Base-by-base conservation (phyloP, 2,888 invertebrate species). In the Tipula vernalis region DNA sequence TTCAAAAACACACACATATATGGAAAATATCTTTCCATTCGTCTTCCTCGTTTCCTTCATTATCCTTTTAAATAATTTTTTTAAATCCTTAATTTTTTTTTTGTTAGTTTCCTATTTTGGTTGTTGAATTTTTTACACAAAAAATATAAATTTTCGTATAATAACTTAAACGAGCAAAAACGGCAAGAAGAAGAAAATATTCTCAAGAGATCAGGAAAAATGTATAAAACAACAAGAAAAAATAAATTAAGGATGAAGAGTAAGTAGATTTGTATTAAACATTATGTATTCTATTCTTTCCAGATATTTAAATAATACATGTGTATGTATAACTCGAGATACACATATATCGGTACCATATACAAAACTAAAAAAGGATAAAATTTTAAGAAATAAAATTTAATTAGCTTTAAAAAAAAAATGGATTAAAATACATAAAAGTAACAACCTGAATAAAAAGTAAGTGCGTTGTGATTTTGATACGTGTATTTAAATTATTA, bases 401-500 rank as follows among this genome's bases (percentile, higher is more conserved):
- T 71, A 71, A 71, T 71, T 71, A 71, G 71, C 71, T 15, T 71
- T 71, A 71, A 28, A 71, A 8, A 71, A 51, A 51, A 71, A 71
- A 71, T 71, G 71, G 71, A 71, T 71, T 71, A 71, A 71, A 71
- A 71, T 71, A 10, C 28, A 71, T 71, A 71, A 71, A 28, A 71
- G 71, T n/a, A 57, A 57, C 71, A 71, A 71, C 71, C 71, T 71
- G 71, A 71, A 71, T 71, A 71, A 71, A 18, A 71, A 71, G 71
- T 71, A 71, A 71, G 71, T 71, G 71, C 71, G 71, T 71, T 71
- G 71, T 71, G 71, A 71, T 71, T 71, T 71, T 71, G 71, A 71
- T 71, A 71, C 71, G 71, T 71, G 71, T 71, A 71, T 71, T 28
- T 71, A 28, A 71, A 71, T 71, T 71, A 71, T 71, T 71, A 71